phyloP scores from a whole-genome alignment of 2,888 invertebrate genomes.

The Ophion slaviceki region DNA sequence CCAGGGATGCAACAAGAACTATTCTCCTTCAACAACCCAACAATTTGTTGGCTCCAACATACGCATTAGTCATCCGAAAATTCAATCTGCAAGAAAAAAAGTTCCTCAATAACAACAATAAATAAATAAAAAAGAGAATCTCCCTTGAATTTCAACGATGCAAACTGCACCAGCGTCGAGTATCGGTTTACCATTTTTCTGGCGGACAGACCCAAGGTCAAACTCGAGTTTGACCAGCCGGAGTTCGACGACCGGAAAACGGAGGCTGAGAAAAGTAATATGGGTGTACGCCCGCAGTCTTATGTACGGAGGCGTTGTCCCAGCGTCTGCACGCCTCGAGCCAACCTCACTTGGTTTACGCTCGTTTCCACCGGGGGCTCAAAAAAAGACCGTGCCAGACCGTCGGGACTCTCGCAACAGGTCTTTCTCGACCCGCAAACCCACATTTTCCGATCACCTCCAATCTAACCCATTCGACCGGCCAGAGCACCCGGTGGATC shows the following conservation, averaged over 20 bases:
- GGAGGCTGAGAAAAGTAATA: constrained; percentile 57
- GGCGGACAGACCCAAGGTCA: neutral
- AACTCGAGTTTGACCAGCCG: constrained; percentile 50
- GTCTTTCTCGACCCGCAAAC: constrained; percentile 74
- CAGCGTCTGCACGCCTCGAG: constrained; percentile 14
- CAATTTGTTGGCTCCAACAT: too few species aligned
- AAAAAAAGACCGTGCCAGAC: constrained; percentile 29
- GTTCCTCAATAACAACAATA: neutral
- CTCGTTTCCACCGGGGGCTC: constrained; percentile 46
- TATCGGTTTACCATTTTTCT: neutral
- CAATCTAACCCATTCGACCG: constrained; percentile 52
- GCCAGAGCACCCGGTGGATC: constrained; percentile 28
- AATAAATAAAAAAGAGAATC: neutral
- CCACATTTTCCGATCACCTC: constrained; percentile 70
- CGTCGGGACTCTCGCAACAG: constrained; percentile 64
- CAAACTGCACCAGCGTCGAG: neutral
- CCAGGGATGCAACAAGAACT: too few species aligned
- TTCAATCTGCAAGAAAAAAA: neutral
- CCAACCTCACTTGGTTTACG: constrained; percentile 30
- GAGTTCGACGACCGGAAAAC: constrained; percentile 76
- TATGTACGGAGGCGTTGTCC: constrained; percentile 13
- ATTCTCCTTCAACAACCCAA: too few species aligned
- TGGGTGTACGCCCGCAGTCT: neutral
- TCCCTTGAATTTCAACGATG: neutral
- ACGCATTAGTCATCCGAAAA: neutral